These are phyloP conservation scores for Drosophila ambigua DNA, from an alignment of 1,140 invertebrate genomes.

Conservation along the genomic window DNA sequence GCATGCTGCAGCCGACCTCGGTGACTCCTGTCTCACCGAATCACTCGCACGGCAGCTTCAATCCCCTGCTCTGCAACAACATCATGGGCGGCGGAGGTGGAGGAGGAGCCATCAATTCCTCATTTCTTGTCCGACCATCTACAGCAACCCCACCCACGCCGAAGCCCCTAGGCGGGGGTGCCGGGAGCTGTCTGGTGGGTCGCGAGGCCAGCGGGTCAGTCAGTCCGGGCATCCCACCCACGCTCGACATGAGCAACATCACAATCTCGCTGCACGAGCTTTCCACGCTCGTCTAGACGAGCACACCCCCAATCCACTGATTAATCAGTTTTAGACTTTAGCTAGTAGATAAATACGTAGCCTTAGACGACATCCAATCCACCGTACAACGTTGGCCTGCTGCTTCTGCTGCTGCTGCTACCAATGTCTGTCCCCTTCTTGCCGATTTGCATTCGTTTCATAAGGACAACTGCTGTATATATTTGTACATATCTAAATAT, in stretches of 20 bases:
- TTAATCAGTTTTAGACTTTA: neutral
- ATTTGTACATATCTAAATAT: constrained; percentile 61
- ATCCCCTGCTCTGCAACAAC: constrained; percentile 65
- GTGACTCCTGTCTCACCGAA: constrained; percentile 82
- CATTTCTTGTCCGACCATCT: constrained; percentile 83
- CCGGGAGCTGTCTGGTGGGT: constrained; percentile 48
- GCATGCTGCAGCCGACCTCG: constrained; percentile 61
- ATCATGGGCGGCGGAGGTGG: constrained; percentile 12
- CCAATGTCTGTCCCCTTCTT: constrained; percentile 19
- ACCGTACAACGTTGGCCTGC: constrained; percentile 35
- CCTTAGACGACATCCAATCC: constrained; percentile 49
- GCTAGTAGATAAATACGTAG: constrained; percentile 9
- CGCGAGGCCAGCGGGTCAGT: constrained; percentile 87
- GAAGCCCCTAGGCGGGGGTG: constrained; percentile 52
- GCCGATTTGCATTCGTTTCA: constrained; percentile 25
- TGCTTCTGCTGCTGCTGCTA: too few relatives aligned
- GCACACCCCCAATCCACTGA: neutral
- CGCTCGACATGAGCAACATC: constrained; percentile 88
- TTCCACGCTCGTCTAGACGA: constrained; percentile 86
- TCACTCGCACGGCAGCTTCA: constrained; percentile 82
- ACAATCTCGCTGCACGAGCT: constrained; percentile 88
- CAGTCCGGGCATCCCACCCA: constrained; percentile 87
- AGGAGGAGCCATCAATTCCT: constrained; percentile 62
- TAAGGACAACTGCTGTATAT: constrained; percentile 57
- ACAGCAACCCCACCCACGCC: constrained; percentile 85